Evolutionary conservation across 2,797 vertebrate genomes (phyloP), one percentile per base, ranked within the genome.

Genomic region (Lepus oiostolus): DNA sequence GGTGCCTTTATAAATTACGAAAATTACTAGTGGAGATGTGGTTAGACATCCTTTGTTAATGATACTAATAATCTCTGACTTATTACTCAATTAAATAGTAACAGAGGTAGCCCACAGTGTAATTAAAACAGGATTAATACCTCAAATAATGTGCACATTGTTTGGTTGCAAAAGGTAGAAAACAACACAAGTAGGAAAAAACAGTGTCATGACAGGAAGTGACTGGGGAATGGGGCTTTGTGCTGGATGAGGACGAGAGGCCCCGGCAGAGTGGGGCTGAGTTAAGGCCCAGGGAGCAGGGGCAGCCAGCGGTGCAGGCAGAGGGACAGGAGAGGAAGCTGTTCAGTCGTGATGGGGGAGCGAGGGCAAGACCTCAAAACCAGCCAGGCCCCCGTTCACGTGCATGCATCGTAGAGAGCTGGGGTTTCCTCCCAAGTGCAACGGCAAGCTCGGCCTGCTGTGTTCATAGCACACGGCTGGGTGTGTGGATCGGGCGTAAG

Each of bases 71-170:
- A 92, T 86, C 68, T 1, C 14, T 47, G 11, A 77, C 32, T 85
- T 81, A 50, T 89, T 77, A 75, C 5, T 60, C 6, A 62, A 72
- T 54, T 71, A 84, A 90, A 80, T 87, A 79, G 47, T 83, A 87
- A 63, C 19, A 75, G 16, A 79, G 7, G 12, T 47, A 80, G 35
- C 17, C 47, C 52, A 47, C 35, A 65, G 60, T 84, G 12, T 58
- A 91, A 67, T 82, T 85, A 68, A 82, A 90, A 58, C 4, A 42
- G 24, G 5, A 32, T 67, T 72, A 81, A 24, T 28, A 42, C 2
- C 13, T 82, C 14, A 71, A 63, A 54, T 65, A 71, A 68, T 35
- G 19, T 28, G 16, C n/a, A 83, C 0, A 8, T 10, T 82, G 24
- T 54, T 75, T 76, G 32, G n/a, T 50, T 62, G 1, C 7, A 50